Conservation (phyloP, 2,888 invertebrate species). For the Nymphalis c-album region DNA sequence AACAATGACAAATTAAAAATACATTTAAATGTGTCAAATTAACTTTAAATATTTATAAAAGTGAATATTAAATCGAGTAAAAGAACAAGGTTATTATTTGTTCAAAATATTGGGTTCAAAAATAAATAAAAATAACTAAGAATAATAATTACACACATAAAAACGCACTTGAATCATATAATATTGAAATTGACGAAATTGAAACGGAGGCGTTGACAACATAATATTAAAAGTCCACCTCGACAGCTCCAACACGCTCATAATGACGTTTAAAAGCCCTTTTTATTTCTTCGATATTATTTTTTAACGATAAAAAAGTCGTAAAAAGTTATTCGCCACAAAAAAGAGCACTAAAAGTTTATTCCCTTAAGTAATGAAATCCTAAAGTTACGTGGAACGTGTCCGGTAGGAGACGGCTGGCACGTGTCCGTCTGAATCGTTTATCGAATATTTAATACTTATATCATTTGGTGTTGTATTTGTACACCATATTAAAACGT, state of each 20-base stretch:
- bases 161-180: too few relatives aligned
- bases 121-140: too few relatives aligned
- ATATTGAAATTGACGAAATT: too few relatives aligned
- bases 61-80: too few relatives aligned
- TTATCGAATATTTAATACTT: neutral
- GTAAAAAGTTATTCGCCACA: slow-evolving; percentile 35
- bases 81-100: too few relatives aligned
- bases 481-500: too few relatives aligned
- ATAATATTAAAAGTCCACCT: neutral
- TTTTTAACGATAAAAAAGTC: slow-evolving; percentile 29
- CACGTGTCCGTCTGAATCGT: neutral
- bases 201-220: neutral
- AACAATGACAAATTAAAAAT: too few relatives aligned
- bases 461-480: too few relatives aligned
- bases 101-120: too few relatives aligned
- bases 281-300: slow-evolving; percentile 33
- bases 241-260: slow-evolving; percentile 14
- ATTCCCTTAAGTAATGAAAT: slow-evolving; percentile 35
- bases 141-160: too few relatives aligned
- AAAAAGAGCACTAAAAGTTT: slow-evolving; percentile 36
- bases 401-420: slow-evolving; percentile 9
- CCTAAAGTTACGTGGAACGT: slow-evolving; percentile 28
- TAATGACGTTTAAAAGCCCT: slow-evolving; percentile 19
- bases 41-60: too few relatives aligned
- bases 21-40: too few relatives aligned